Evolutionary conservation across 1,140 invertebrate genomes (phyloP).

Genomic region (Drosophila arizonae): DNA sequence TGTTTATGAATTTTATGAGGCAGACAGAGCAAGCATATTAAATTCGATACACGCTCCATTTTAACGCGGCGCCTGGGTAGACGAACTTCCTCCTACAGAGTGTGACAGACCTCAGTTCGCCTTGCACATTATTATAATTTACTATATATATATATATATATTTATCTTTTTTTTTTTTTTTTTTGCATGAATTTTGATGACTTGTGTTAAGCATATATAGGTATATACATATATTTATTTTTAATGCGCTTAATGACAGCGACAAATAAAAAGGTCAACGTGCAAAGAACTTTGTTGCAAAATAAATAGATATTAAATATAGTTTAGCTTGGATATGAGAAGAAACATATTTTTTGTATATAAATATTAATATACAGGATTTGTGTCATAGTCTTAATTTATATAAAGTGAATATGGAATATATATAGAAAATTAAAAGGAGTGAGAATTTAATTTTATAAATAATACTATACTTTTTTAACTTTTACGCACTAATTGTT

Average conservation of each 20-base stretch:
- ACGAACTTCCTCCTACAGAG: conserved; percentile 64
- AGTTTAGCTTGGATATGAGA: neutral
- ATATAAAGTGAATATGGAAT: too few relatives aligned
- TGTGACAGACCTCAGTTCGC: conserved; percentile 43
- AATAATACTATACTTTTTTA: too few relatives aligned
- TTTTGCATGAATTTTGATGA: conserved; percentile 56
- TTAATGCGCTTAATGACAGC: conserved; percentile 18
- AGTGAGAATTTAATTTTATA: too few relatives aligned
- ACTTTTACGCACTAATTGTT: too few relatives aligned
- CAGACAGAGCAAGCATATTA: conserved; percentile 48
- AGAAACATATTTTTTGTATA: too few relatives aligned
- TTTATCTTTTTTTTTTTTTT: conserved; percentile 23
- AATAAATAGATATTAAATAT: conserved; percentile 10
- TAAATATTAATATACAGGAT: too few relatives aligned
- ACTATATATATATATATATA: neutral
- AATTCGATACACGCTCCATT: conserved; percentile 72
- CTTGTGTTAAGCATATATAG: conserved; percentile 10
- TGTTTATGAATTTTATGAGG: conserved; percentile 36
- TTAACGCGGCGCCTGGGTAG: conserved; percentile 45
- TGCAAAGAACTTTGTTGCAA: conserved; percentile 52
- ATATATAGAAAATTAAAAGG: too few relatives aligned
- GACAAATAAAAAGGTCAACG: conserved; percentile 57
- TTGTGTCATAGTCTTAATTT: too few relatives aligned
- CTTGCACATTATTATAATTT: conserved; percentile 51
- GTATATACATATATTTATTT: conserved; percentile 24